Evolutionary conservation across 2,888 invertebrate species (phyloP), one percentile per base, ranked within the genome.

Genomic region (Apamea monoglypha): DNA sequence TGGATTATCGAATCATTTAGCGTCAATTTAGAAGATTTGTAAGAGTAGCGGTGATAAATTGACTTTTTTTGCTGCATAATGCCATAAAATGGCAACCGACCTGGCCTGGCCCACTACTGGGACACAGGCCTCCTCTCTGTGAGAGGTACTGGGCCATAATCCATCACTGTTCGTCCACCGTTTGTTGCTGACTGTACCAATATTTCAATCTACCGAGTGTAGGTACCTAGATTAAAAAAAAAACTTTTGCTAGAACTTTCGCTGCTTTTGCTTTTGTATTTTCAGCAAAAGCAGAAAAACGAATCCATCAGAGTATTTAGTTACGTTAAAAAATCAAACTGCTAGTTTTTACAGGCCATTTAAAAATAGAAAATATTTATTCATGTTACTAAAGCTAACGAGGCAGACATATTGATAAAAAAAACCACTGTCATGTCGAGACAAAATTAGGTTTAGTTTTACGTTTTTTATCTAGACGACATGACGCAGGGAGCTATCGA

Each of bases 341-440:
- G 7, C 21, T 53, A 4, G 25, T 53, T 47, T 75, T 29, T 21
- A 32, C 10, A n/a, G 16, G 2, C 32, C 32, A 71, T 44, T 73
- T 50, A 29, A 74, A 56, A 44, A 53, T 32, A 25, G 25, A 53
- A 44, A 56, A 75, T 76, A 67, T 50, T 67, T 47, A 47, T 56
- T 56, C 25, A 66, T 56, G 16, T 29, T 29, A 50, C 18, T 59
- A 59, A 21, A 78, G 64, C 29, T 66, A 40, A 50, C 16, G n/a
- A 50, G 32, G 32, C 59, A 32, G 21, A 66, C 18, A 12, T 16
- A 72, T 44, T 53, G 29, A 74, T 80, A 44, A 63, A 63, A 44
- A 63, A 63, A 81, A 68, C 21, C 12, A 68, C 18, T 47, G 68
- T 29, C 12, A 36, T 47, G 29, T 21, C 12, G 7, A 47, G 36